Conservation (phyloP, 2,888 invertebrate species). For the Pemphredon lugubris region DNA sequence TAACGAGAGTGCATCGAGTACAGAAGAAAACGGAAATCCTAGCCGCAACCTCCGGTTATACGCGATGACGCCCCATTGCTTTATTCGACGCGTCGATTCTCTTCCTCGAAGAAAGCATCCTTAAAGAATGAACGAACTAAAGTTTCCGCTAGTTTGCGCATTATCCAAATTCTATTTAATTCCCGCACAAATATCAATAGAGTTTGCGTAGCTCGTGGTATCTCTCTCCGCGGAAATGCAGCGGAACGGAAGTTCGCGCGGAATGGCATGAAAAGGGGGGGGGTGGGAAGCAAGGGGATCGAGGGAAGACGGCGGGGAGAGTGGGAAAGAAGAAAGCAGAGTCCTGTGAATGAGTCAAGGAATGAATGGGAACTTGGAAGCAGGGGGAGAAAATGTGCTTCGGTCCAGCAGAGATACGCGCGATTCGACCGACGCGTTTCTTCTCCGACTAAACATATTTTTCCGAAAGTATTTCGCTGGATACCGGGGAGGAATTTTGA, state of each 20-base stretch:
- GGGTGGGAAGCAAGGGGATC: constrained; percentile 1
- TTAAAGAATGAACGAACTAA: neutral
- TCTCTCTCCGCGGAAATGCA: neutral
- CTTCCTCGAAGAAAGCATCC: no score
- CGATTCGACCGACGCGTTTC: constrained; percentile 43
- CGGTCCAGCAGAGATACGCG: constrained; percentile 28
- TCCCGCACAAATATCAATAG: constrained; percentile 15
- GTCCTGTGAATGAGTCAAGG: constrained; percentile 32
- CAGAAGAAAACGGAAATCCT: neutral
- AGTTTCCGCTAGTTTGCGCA: constrained; percentile 11
- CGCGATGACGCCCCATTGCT: no score
- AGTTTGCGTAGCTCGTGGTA: constrained; percentile 10
- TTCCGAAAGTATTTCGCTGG: no score
- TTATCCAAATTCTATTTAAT: neutral
- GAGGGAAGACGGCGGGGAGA: neutral
- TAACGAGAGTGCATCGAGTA: neutral
- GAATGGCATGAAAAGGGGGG: constrained; percentile 11
- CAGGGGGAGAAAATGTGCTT: neutral
- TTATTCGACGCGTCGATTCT: neutral
- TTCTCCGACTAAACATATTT: constrained; percentile 28
- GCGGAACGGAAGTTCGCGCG: constrained; percentile 4
- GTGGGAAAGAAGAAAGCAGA: constrained; percentile 2
- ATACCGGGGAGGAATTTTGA: no score
- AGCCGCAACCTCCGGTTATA: no score
- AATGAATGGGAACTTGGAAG: constrained; percentile 22